Evolutionary conservation across 2,888 invertebrate species (phyloP), one percentile per base, ranked within the genome.

Genomic region (Acleris emargana): DNA sequence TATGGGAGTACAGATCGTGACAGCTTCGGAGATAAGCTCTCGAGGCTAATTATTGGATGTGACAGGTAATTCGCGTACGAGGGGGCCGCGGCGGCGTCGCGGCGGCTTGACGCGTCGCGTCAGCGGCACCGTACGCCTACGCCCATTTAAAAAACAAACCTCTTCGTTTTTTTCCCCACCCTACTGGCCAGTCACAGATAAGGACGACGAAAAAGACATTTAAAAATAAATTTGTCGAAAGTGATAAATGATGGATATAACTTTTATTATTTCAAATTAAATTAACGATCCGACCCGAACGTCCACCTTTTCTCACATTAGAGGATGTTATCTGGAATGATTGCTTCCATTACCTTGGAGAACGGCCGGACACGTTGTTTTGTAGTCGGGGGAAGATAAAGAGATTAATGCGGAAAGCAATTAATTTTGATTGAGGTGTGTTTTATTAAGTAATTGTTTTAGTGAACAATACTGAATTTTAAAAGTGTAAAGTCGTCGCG

Each of bases 191-290:
- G 84, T 86, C 86, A 83, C 78, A 88, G 88, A 88, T 88, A 89
- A 90, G 84, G 83, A 84, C 86, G 77, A 83, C 85, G 82, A 83
- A 86, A 84, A 86, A 84, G 86, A 86, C 89, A 88, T 91, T 93
- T 91, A 91, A 90, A 92, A 90, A 88, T 89, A 88, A 93, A 93
- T 93, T 93, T 93, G 93, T 93, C 89, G 89, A 89, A 90, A 88
- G 90, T 89, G 91, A 91, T 91, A 91, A 91, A 91, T 89, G 91
- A 88, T 84, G 89, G 85, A 88, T 90, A 91, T 89, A 89, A 89
- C 81, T 90, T 91, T 91, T 91, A 91, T 91, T 91, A 91, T 90
- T 89, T 91, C 89, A 89, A 91, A 91, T 91, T 91, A 91, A 91
- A 91, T 91, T 89, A 91, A 91, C 91, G 89, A 90, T 86, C 86